A percentile compares a stretch with the other conserved stretches of the same genome.
These are phyloP conservation scores for Morinoia aosen DNA, from an alignment of 2,888 invertebrate genomes.

Conservation along the genomic window DNA sequence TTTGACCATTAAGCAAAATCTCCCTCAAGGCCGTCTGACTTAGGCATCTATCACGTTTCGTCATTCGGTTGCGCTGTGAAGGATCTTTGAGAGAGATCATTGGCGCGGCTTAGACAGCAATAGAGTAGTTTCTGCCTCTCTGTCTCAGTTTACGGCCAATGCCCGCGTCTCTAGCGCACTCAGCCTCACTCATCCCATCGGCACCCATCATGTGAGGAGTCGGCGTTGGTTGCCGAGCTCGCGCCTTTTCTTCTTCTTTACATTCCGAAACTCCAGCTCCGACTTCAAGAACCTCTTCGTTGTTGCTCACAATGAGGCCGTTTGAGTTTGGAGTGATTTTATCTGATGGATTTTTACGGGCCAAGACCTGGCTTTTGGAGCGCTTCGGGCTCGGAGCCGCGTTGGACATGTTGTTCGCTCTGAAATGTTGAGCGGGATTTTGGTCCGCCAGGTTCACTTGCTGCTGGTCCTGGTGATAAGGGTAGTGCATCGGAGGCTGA, in stretches of 20 bases:
- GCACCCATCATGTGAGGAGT: slow-evolving; percentile 60
- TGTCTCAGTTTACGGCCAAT: slow-evolving; percentile 35
- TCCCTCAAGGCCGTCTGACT: not conserved
- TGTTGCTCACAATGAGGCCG: slow-evolving; percentile 50
- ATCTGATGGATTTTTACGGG: slow-evolving; percentile 49
- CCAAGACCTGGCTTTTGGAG: slow-evolving; percentile 52
- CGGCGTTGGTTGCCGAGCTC: slow-evolving; percentile 54
- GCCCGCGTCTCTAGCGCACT: slow-evolving; percentile 59
- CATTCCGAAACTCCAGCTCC: slow-evolving; percentile 28
- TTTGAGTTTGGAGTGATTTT: slow-evolving; percentile 52
- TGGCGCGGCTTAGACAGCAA: slow-evolving; percentile 22
- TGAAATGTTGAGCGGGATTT: slow-evolving; percentile 36
- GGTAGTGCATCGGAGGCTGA: slow-evolving; percentile 16
- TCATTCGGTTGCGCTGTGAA: not conserved
- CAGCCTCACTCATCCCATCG: slow-evolving; percentile 63
- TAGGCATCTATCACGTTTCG: not conserved
- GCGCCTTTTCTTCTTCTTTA: slow-evolving; percentile 53
- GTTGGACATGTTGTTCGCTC: slow-evolving; percentile 19
- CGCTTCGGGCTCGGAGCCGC: slow-evolving; percentile 60
- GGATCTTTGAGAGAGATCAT: not conserved
- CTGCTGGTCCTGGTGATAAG: slow-evolving; percentile 59
- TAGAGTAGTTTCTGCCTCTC: slow-evolving; percentile 48
- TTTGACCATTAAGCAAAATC: not conserved
- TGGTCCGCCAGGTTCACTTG: slow-evolving; percentile 38
- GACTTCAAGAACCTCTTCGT: slow-evolving; percentile 51